Percentiles rank a stretch among this genome's conserved stretches.
These are phyloP conservation scores for Bubo scandiacus DNA, from an alignment of 2,113 vertebrate genomes.

Conservation along the genomic window DNA sequence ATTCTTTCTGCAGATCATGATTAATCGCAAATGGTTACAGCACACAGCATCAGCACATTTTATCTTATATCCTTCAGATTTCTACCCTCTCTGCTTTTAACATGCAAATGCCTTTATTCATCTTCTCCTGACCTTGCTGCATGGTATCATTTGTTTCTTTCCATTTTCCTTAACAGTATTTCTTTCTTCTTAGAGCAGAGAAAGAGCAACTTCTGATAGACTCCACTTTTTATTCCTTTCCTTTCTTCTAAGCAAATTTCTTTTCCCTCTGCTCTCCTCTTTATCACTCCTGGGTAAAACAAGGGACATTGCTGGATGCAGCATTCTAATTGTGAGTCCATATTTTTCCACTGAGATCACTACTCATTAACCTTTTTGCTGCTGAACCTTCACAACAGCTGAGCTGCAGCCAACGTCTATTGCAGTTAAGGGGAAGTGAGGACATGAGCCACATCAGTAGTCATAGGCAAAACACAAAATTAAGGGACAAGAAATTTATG, in stretches of 20 bases:
- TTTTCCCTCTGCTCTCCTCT: not conserved
- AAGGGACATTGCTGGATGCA: not conserved
- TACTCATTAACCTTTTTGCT: not conserved
- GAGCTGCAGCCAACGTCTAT: not conserved
- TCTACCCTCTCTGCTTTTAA: not conserved
- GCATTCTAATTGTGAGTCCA: not conserved
- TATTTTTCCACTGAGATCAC: not conserved
- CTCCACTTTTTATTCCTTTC: not conserved
- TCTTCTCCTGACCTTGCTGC: not conserved
- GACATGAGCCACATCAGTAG: not conserved
- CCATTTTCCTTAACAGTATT: not conserved
- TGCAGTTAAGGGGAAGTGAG: not conserved
- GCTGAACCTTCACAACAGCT: not conserved
- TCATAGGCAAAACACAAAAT: not conserved
- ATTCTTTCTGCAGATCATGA: not conserved
- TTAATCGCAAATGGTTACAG: not conserved
- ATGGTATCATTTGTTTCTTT: not conserved
- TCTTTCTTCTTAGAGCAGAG: not conserved
- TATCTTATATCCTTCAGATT: not conserved
- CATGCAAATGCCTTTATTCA: not conserved
- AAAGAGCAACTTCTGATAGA: not conserved
- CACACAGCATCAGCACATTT: not conserved
- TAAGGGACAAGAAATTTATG: not conserved
- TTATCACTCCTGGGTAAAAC: not conserved
- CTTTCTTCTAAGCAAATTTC: not conserved